phyloP scores from a whole-genome alignment of 2,888 invertebrate species.

The Anthrax anthrax region DNA sequence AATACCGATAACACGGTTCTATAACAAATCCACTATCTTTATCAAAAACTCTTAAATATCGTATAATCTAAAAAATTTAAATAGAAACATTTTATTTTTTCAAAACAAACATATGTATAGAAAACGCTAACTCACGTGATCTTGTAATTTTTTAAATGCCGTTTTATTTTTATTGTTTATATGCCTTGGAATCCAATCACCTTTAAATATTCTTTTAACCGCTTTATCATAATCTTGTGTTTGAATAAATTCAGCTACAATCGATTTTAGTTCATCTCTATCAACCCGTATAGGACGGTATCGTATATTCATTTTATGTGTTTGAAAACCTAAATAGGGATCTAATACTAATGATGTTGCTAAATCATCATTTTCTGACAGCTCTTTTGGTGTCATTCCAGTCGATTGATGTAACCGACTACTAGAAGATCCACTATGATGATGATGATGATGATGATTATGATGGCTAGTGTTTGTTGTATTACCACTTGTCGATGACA shows the following conservation, averaged over 20 bases:
- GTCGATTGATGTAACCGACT: slow-evolving; percentile 44
- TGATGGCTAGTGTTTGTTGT: slow-evolving; percentile 4
- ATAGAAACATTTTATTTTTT: background rate
- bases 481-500: slow-evolving; percentile 7
- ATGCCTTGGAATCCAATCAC: slow-evolving; percentile 71
- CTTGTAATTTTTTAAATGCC: slow-evolving; percentile 71
- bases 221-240: slow-evolving; percentile 83
- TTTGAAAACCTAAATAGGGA: slow-evolving; percentile 84
- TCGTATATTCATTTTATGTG: slow-evolving; percentile 94
- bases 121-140: slow-evolving; percentile 63
- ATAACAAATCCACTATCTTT: slow-evolving; percentile 90
- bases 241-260: slow-evolving; percentile 72
- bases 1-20: slow-evolving; percentile 88
- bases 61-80: slow-evolving; percentile 61
- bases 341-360: slow-evolving; percentile 92
- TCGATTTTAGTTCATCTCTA: slow-evolving; percentile 62
- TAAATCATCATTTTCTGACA: slow-evolving; percentile 94
- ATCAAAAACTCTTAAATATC: slow-evolving; percentile 91
- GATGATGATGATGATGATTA: slow-evolving; percentile 18
- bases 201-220: slow-evolving; percentile 61
- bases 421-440: slow-evolving; percentile 13
- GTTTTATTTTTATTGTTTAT: slow-evolving; percentile 56
- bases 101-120: background rate
- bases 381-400: slow-evolving; percentile 83
- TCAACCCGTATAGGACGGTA: slow-evolving; percentile 75